Evolutionary conservation across 2,797 vertebrate species (phyloP).

Genomic region (Craterocephalus amniculus): DNA sequence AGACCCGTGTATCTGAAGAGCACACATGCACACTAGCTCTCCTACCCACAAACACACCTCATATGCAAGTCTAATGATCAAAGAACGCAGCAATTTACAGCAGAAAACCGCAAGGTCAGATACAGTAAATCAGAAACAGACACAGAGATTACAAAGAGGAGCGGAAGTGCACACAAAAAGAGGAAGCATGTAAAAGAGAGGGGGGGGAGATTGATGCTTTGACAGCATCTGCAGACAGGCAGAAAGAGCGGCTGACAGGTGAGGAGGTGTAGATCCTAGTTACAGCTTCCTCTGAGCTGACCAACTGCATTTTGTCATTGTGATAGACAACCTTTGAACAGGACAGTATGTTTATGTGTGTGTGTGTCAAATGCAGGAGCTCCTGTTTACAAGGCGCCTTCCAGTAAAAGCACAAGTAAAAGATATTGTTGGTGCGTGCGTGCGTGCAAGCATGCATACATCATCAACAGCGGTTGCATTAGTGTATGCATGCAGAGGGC

Average conservation of each 20-base stretch:
- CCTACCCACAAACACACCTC: slow-evolving; percentile 28
- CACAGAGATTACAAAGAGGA: slow-evolving; percentile 21
- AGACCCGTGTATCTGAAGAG: slow-evolving; percentile 22
- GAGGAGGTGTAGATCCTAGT: slow-evolving; percentile 68
- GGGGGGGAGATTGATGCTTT: slow-evolving; percentile 69
- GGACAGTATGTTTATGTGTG: slow-evolving; percentile 43
- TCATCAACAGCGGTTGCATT: slow-evolving; percentile 29
- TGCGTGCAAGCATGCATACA: slow-evolving; percentile 43
- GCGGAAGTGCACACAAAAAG: slow-evolving; percentile 27
- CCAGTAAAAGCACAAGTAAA: slow-evolving; percentile 31
- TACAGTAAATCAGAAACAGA: slow-evolving; percentile 54
- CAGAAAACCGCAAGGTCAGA: slow-evolving; percentile 26
- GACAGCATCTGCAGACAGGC: slow-evolving; percentile 75
- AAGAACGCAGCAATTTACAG: slow-evolving; percentile 20
- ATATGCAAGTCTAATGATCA: slow-evolving; percentile 11
- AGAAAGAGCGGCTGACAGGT: slow-evolving; percentile 77
- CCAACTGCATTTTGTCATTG: slow-evolving; percentile 74
- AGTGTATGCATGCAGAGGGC: slow-evolving; percentile 52
- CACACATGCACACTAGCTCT: slow-evolving; percentile 5
- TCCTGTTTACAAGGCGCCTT: slow-evolving; percentile 43
- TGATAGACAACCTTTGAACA: slow-evolving; percentile 71
- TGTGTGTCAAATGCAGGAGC: slow-evolving; percentile 34
- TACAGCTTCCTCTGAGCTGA: slow-evolving; percentile 71
- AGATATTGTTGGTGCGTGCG: slow-evolving; percentile 18
- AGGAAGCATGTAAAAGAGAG: slow-evolving; percentile 50